Percentiles rank a stretch among this genome's conserved stretches.
Evolutionary conservation across 1,140 invertebrate species (phyloP).

Genomic region (Drosophila aff.): DNA sequence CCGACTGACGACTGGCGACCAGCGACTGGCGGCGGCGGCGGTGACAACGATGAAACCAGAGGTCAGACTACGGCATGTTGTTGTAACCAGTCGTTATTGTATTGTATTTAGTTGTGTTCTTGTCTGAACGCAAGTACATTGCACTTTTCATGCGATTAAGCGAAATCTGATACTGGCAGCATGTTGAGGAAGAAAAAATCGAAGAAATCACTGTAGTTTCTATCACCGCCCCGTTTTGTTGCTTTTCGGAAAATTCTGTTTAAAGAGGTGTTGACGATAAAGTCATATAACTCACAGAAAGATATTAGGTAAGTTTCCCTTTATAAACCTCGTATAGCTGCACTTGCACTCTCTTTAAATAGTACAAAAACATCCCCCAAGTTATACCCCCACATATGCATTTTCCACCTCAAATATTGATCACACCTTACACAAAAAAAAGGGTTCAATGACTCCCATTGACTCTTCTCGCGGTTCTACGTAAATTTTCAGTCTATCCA

Average conservation of each 20-base stretch:
- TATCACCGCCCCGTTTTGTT: neutral
- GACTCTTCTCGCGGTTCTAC: slow-evolving; percentile 34
- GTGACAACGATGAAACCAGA: slow-evolving; percentile 59
- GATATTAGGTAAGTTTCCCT: neutral
- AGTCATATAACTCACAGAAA: neutral
- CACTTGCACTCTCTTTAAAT: neutral
- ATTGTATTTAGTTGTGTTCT: slow-evolving; percentile 24
- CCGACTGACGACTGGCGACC: slow-evolving; percentile 33
- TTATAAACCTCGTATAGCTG: neutral
- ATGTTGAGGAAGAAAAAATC: slow-evolving; percentile 23
- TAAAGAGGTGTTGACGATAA: neutral
- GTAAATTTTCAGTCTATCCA: slow-evolving; percentile 35
- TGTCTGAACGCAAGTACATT: slow-evolving; percentile 57
- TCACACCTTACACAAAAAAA: slow-evolving; percentile 29
- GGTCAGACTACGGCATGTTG: slow-evolving; percentile 69
- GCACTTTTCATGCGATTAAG: slow-evolving; percentile 78
- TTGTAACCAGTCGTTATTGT: slow-evolving; percentile 28
- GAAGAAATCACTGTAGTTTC: slow-evolving; percentile 10
- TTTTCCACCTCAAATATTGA: slow-evolving; percentile 27
- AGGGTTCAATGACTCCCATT: slow-evolving; percentile 67
- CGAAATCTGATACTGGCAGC: slow-evolving; percentile 68
- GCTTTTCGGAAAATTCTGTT: neutral
- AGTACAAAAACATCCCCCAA: slow-evolving; percentile 1
- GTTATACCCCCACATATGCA: neutral
- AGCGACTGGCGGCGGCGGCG: neutral